Conservation (phyloP, 2,797 vertebrate genomes). For the Chelidonichthys spinosus region DNA sequence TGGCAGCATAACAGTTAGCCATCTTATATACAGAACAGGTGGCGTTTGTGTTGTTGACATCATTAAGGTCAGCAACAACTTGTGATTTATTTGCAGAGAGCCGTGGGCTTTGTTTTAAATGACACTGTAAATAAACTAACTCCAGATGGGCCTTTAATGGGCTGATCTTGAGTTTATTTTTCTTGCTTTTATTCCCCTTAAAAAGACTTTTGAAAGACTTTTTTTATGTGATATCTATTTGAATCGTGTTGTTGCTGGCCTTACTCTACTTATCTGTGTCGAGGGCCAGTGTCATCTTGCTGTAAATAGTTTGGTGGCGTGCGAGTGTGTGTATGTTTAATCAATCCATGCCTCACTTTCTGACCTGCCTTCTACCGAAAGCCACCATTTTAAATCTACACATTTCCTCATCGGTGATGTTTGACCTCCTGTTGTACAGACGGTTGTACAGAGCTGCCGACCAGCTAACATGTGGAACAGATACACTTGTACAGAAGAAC, state of each 20-base stretch:
- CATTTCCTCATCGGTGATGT: constrained; percentile 42
- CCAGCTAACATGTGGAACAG: constrained; percentile 56
- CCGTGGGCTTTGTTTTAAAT: constrained; percentile 47
- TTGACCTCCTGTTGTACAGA: constrained; percentile 65
- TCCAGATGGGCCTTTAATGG: constrained; percentile 42
- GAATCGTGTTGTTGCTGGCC: constrained; percentile 39
- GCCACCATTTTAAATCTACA: constrained; percentile 37
- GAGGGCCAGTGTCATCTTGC: constrained; percentile 35
- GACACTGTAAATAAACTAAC: constrained; percentile 58
- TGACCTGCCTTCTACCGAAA: constrained; percentile 46
- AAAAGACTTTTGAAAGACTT: constrained; percentile 54
- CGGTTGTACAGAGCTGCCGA: constrained; percentile 64
- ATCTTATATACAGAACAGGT: background rate
- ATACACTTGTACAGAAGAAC: constrained; percentile 70
- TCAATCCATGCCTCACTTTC: constrained; percentile 26
- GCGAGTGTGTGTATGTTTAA: background rate
- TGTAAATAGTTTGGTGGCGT: constrained; percentile 58
- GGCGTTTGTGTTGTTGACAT: constrained; percentile 26
- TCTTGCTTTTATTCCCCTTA: constrained; percentile 24
- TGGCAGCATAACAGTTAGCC: background rate
- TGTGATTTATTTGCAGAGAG: constrained; percentile 26
- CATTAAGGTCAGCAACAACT: constrained; percentile 18
- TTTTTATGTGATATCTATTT: constrained; percentile 44
- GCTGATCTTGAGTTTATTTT: constrained; percentile 32
- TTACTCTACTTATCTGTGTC: constrained; percentile 38